phyloP scores from a whole-genome alignment of 2,888 invertebrate genomes.

The Drosophila histrio region DNA sequence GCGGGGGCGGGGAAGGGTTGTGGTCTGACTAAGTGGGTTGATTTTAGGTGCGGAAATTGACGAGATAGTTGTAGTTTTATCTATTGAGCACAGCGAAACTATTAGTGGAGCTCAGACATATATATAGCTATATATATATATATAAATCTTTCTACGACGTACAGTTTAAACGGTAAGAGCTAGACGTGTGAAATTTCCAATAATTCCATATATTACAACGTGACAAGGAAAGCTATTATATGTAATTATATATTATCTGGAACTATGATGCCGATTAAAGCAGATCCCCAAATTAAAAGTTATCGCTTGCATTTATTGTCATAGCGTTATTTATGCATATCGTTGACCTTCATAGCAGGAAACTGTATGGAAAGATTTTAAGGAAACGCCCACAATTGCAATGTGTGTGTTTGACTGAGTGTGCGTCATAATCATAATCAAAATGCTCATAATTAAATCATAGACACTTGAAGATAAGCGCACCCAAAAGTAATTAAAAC shows the following conservation, averaged over 20 bases:
- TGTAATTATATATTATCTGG: not conserved
- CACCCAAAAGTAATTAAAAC: constrained; percentile 55
- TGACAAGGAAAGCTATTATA: too few relatives aligned
- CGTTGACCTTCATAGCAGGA: constrained; percentile 5
- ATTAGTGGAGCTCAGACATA: not conserved
- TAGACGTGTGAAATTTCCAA: too few relatives aligned
- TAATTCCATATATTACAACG: too few relatives aligned
- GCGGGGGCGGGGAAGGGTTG: not conserved
- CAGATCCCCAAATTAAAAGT: too few relatives aligned
- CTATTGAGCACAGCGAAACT: constrained; percentile 13
- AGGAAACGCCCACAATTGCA: constrained; percentile 18
- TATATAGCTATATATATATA: too few relatives aligned
- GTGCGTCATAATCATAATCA: constrained; percentile 50
- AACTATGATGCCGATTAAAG: constrained; percentile 14
- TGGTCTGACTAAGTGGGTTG: constrained; percentile 11
- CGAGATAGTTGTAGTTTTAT: constrained; percentile 4
- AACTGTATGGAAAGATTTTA: constrained; percentile 2
- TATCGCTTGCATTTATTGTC: not conserved
- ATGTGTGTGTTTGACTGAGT: constrained; percentile 6
- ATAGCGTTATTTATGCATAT: not conserved
- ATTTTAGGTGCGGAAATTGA: not conserved
- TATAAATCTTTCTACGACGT: too few relatives aligned
- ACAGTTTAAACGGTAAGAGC: too few relatives aligned
- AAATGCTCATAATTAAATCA: constrained; percentile 61
- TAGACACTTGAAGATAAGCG: constrained; percentile 54